Evolutionary conservation across 1,140 invertebrate species (phyloP), one percentile per base, ranked within the genome.

Genomic region (Teleopsis dalmanni): DNA sequence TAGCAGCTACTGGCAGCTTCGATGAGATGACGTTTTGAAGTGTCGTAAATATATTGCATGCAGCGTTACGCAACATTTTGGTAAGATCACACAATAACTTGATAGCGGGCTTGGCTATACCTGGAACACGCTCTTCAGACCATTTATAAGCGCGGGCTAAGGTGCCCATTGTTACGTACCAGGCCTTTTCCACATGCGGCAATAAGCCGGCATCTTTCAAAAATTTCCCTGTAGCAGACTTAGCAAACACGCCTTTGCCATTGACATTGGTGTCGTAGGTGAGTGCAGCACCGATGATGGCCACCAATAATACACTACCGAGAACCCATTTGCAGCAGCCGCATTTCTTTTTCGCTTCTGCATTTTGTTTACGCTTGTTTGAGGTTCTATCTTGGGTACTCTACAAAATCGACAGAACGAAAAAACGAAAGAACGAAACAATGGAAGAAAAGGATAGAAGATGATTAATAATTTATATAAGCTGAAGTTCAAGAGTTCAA

Each of bases 81-180:
- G 72, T 72, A 10, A 78, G 31, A 62, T 87, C 79, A 50, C 66
- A 70, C 1, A 74, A 60, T 14, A 85, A 73, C 64, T 81, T 75
- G 3, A 75, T 57, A 56, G 84, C 85, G 1, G 83, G 80, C 54
- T 74, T 72, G 16, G 72, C 70, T 57, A 83, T 83, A 14, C 80
- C 71, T 1, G 84, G 84, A n/a, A 79, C 78, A 58, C 77, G 79
- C 16, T 78, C 73, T 57, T 86, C 78, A 34, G 82, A 60, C 74
- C 78, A 82, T 50, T 78, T 72, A 49, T 80, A 78, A 10, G 76
- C 76, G 46, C 77, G 72, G 2, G 76, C 74, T 2, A 75, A 76
- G 23, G 78, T 76, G 1, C 74, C 65, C 54, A 80, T 72, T 2
- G 76, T 67, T 25, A 68, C 72, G 43, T 75, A 72, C 76, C 78